These are phyloP conservation scores for Sander vitreus DNA, from an alignment of 2,113 vertebrate genomes.

Conservation along the genomic window DNA sequence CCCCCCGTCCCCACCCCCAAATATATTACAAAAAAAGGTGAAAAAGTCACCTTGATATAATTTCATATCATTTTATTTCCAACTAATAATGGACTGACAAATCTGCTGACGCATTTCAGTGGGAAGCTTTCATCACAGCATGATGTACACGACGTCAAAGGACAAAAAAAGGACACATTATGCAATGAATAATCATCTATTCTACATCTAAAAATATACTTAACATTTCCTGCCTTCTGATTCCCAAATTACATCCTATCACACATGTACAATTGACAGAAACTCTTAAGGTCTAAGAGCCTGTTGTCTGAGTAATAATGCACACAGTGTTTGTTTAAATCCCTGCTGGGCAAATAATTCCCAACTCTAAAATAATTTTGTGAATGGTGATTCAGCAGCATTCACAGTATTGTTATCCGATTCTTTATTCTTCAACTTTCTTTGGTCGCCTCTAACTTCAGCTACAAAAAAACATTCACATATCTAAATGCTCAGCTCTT, in stretches of 20 bases:
- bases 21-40: background rate
- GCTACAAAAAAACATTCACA: too few relatives aligned
- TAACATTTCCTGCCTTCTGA: background rate
- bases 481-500: too few relatives aligned
- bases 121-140: background rate
- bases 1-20: background rate
- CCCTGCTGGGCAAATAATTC: slow-evolving; percentile 7
- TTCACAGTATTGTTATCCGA: too few relatives aligned
- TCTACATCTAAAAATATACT: background rate
- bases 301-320: slow-evolving; percentile 10
- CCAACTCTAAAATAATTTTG: slow-evolving; percentile 1
- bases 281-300: background rate
- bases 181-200: background rate
- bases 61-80: slow-evolving; percentile 13
- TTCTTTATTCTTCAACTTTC: too few relatives aligned
- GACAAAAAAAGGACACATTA: background rate
- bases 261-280: background rate
- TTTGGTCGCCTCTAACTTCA: too few relatives aligned
- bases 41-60: slow-evolving; percentile 24
- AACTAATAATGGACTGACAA: slow-evolving; percentile 22
- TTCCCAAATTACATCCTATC: background rate
- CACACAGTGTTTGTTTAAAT: background rate
- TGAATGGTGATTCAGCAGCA: too few relatives aligned
- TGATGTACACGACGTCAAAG: background rate
- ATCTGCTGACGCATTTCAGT: slow-evolving; percentile 12